A percentile compares a stretch with the other conserved stretches of the same genome.
These are phyloP conservation scores for Dinocampus coccinellae DNA, from an alignment of 2,888 invertebrate species.

Conservation along the genomic window DNA sequence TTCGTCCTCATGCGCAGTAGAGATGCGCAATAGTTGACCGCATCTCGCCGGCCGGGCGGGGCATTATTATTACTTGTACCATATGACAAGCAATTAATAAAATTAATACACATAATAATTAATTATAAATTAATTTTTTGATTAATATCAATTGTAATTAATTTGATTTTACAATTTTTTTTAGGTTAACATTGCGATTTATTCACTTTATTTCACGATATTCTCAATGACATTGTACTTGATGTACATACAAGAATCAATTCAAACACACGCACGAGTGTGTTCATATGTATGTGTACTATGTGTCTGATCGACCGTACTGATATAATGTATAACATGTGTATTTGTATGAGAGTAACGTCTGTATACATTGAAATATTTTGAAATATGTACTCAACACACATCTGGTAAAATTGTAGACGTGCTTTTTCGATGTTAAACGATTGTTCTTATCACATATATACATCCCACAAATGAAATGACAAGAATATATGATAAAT, in stretches of 20 bases:
- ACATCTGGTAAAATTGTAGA: not conserved
- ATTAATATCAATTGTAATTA: not conserved
- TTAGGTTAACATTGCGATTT: not conserved
- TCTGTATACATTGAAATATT: not conserved
- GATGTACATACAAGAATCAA: too few species aligned
- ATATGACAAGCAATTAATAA: not conserved
- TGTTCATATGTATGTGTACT: not conserved
- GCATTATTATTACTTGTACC: not conserved
- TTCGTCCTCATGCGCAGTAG: not conserved
- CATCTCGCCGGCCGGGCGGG: slow-evolving; percentile 19
- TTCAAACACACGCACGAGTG: too few species aligned
- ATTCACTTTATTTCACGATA: not conserved
- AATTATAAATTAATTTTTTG: not conserved
- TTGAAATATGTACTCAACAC: slow-evolving; percentile 3
- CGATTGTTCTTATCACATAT: not conserved
- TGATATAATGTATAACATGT: not conserved
- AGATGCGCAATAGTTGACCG: not conserved
- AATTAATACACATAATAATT: not conserved
- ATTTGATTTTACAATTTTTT: not conserved
- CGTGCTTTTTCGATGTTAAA: not conserved
- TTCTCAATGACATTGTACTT: not conserved
- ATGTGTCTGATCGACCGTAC: not conserved
- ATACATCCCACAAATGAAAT: not conserved
- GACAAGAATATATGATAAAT: not conserved
- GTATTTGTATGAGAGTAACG: not conserved